Evolutionary conservation across 2,888 invertebrate species (phyloP).

Genomic region (Napeogenes sylphis): DNA sequence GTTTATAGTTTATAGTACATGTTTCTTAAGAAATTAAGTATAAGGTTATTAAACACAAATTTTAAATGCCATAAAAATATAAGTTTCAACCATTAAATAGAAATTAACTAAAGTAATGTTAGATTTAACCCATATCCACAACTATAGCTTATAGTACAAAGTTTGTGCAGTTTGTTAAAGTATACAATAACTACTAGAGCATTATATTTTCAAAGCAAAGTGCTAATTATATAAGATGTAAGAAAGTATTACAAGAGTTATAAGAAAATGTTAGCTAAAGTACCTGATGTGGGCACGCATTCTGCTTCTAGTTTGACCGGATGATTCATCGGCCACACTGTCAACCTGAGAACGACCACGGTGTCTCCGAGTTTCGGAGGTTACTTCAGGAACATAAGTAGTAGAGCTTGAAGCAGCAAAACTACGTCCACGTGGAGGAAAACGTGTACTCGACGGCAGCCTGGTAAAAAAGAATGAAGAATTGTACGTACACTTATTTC

Average conservation of each 20-base stretch:
- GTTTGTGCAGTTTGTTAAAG: too few relatives aligned
- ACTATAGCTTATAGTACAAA: too few relatives aligned
- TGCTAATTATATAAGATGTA: constrained; percentile 6
- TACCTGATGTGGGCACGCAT: constrained; percentile 80
- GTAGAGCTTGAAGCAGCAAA: constrained; percentile 72
- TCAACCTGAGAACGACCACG: constrained; percentile 65
- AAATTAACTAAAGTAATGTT: too few relatives aligned
- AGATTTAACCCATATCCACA: too few relatives aligned
- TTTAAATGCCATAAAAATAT: too few relatives aligned
- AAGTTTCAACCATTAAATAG: too few relatives aligned
- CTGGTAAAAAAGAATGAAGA: constrained; percentile 53
- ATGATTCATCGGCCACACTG: constrained; percentile 69
- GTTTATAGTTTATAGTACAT: too few relatives aligned
- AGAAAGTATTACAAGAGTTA: not conserved
- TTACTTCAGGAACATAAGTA: constrained; percentile 57
- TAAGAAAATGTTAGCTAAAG: constrained; percentile 7
- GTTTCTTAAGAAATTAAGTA: too few relatives aligned
- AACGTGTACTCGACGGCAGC: constrained; percentile 90
- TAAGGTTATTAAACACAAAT: too few relatives aligned
- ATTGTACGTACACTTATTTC: constrained; percentile 34
- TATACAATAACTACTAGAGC: not conserved
- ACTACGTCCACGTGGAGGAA: constrained; percentile 84
- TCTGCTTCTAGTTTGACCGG: constrained; percentile 72
- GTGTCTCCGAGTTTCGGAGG: constrained; percentile 65
- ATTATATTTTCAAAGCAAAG: constrained; percentile 6